A percentile compares a stretch with the other conserved stretches of the same genome.
Evolutionary conservation across 2,113 vertebrate genomes (phyloP).

Genomic region (Hypocryptadius cinnamomeus): DNA sequence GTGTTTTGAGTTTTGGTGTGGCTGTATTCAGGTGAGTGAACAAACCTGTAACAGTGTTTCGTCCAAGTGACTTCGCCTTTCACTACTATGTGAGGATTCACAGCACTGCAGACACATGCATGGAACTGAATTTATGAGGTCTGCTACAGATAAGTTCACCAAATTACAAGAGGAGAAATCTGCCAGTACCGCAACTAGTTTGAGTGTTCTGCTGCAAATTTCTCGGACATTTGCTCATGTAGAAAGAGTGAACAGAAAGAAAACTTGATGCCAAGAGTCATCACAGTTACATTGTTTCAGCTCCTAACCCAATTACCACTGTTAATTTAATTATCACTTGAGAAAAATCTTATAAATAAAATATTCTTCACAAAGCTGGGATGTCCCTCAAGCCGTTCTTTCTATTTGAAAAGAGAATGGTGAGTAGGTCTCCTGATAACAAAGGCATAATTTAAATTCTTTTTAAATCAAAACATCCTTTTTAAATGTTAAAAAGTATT

Average conservation of each 20-base stretch:
- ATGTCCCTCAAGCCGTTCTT: background rate
- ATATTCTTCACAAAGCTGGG: background rate
- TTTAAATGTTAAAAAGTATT: background rate
- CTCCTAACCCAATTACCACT: background rate
- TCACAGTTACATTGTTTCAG: background rate
- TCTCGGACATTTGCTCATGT: background rate
- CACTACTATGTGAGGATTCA: background rate
- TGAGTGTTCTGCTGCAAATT: background rate
- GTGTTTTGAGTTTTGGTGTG: background rate
- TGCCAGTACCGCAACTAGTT: background rate
- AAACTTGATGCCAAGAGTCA: background rate
- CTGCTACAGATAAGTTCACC: background rate
- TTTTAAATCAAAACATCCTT: background rate
- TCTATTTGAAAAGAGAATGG: background rate
- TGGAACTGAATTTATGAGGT: background rate
- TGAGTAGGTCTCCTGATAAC: background rate
- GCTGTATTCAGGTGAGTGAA: background rate
- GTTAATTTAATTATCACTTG: background rate
- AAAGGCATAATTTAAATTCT: background rate
- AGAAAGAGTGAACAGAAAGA: background rate
- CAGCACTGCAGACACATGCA: background rate
- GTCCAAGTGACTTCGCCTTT: background rate
- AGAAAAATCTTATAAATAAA: constrained; percentile 9
- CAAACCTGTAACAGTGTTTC: background rate
- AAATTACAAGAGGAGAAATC: background rate